Evolutionary conservation across 2,797 vertebrate genomes (phyloP).

Genomic region (Cercopithecus neglectus): DNA sequence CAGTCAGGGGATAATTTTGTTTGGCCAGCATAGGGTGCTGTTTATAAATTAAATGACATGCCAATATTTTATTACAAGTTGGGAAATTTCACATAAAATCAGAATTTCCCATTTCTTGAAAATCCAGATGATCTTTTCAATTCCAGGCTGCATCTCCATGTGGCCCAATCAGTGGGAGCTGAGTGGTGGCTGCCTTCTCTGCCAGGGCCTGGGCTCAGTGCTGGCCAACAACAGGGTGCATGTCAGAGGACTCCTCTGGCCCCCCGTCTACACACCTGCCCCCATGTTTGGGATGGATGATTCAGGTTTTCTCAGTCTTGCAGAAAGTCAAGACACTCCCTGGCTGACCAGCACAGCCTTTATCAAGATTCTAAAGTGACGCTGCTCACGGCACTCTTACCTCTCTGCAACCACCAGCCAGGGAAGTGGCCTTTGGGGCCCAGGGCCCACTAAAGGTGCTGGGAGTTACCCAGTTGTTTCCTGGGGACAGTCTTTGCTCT

Average conservation of each 20-base stretch:
- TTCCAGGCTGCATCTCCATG: too few species aligned
- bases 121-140: background rate
- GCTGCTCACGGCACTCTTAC: background rate
- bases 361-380: background rate
- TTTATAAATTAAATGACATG: background rate
- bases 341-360: background rate
- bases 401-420: background rate
- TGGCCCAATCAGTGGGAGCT: background rate
- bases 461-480: background rate
- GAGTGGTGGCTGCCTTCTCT: background rate
- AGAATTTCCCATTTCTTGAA: background rate
- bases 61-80: background rate
- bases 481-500: background rate
- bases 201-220: background rate
- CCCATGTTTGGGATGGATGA: background rate
- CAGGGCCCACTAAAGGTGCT: background rate
- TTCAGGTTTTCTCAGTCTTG: background rate
- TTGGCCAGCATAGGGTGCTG: background rate
- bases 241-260: background rate
- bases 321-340: background rate
- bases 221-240: rapidly evolving
- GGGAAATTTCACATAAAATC: background rate
- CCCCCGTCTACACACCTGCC: background rate
- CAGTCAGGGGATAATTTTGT: background rate
- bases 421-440: background rate